These are phyloP conservation scores for Mellivora capensis DNA, from an alignment of 2,113 vertebrate species.

Conservation along the genomic window DNA sequence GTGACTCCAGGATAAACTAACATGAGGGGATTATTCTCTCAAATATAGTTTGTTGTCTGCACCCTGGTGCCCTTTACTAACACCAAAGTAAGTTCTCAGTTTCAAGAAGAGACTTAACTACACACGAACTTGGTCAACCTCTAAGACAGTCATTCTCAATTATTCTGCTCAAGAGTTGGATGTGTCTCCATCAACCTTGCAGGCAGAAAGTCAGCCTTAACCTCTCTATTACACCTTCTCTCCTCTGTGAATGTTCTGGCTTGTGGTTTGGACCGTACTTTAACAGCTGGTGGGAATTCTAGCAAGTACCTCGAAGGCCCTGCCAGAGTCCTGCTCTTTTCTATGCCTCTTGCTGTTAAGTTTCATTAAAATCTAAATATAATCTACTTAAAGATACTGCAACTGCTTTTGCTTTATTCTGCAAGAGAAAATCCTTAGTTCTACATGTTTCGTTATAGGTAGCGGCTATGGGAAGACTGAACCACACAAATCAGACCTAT, in stretches of 20 bases:
- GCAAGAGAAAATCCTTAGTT: background rate
- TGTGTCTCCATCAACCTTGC: background rate
- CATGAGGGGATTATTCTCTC: background rate
- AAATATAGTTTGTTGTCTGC: background rate
- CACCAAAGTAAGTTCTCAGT: background rate
- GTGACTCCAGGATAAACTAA: background rate
- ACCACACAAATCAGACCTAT: background rate
- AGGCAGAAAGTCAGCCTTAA: background rate
- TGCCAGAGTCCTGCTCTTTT: background rate
- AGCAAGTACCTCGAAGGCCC: background rate
- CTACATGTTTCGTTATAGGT: background rate
- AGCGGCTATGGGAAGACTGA: background rate
- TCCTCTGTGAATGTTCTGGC: background rate
- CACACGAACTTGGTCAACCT: background rate
- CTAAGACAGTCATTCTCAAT: background rate
- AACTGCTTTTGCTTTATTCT: background rate
- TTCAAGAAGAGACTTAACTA: background rate
- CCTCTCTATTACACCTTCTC: background rate
- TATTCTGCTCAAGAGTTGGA: background rate
- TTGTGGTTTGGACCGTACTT: background rate
- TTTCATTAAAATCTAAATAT: background rate
- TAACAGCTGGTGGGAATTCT: background rate
- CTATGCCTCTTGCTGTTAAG: background rate
- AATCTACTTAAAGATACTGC: background rate
- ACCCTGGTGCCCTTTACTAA: background rate